phyloP scores from a whole-genome alignment of 2,113 vertebrate species.

The Phylloscopus trochiloides region DNA sequence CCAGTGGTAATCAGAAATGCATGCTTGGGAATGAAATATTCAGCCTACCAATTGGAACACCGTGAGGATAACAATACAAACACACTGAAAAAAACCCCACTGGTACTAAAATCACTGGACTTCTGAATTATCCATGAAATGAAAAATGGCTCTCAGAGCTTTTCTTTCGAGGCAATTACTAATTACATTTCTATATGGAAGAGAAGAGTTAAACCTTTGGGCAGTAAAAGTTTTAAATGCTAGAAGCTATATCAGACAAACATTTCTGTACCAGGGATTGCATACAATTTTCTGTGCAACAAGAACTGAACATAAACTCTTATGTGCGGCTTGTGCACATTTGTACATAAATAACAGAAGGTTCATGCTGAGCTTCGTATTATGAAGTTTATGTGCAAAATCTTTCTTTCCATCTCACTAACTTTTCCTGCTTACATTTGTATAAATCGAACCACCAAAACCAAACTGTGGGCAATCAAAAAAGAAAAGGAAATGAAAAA shows the following conservation, averaged over 20 bases:
- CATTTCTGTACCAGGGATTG: background rate
- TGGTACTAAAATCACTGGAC: background rate
- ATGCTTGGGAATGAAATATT: background rate
- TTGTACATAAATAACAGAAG: background rate
- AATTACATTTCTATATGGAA: background rate
- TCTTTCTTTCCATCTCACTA: background rate
- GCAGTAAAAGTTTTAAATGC: background rate
- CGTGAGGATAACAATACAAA: background rate
- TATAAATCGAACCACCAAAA: background rate
- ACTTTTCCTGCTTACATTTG: background rate
- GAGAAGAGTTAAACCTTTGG: background rate
- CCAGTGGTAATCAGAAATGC: background rate
- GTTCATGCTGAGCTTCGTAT: background rate
- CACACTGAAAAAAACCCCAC: background rate
- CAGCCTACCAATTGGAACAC: background rate
- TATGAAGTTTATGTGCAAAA: background rate
- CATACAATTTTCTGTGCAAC: conserved; percentile 4
- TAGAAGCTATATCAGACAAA: background rate
- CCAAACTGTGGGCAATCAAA: background rate
- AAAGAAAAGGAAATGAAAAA: background rate
- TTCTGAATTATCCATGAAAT: background rate
- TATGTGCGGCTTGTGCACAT: background rate
- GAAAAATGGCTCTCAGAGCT: background rate
- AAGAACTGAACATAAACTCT: conserved; percentile 1
- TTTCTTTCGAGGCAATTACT: background rate